A percentile compares a stretch with the other conserved stretches of the same genome.
Conservation (phyloP, 2,888 invertebrate species). For the Gandaritis pyraliata region DNA sequence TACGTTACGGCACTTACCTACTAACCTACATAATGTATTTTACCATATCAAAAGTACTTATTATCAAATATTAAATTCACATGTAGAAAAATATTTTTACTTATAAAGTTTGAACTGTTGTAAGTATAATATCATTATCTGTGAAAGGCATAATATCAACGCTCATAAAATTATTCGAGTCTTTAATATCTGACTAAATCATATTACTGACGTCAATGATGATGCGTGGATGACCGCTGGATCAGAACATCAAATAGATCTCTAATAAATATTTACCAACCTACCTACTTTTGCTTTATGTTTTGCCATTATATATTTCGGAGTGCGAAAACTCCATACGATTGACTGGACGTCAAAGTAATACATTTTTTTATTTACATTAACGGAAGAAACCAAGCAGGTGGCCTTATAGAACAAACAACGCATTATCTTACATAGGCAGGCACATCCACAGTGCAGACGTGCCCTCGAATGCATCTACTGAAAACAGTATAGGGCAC, state of each 20-base stretch:
- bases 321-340: neutral
- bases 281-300: neutral
- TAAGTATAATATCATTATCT: conserved; percentile 8
- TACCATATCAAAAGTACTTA: too few relatives aligned
- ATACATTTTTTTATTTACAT: too few relatives aligned
- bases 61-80: too few relatives aligned
- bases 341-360: too few relatives aligned
- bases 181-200: conserved; percentile 62
- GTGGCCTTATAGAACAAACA: too few relatives aligned
- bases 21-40: too few relatives aligned
- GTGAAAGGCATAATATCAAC: conserved; percentile 36
- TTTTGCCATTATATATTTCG: neutral
- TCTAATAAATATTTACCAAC: conserved; percentile 50
- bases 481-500: too few relatives aligned
- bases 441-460: too few relatives aligned
- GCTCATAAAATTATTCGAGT: conserved; percentile 47
- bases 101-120: neutral
- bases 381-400: too few relatives aligned
- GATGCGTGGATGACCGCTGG: conserved; percentile 46
- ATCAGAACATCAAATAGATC: conserved; percentile 29
- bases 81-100: too few relatives aligned
- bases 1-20: conserved; percentile 2
- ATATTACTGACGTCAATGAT: conserved; percentile 63
- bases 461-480: too few relatives aligned
- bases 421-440: too few relatives aligned